These are phyloP conservation scores for Gambusia yucatana DNA, from an alignment of 2,797 vertebrate species.

Conservation along the genomic window DNA sequence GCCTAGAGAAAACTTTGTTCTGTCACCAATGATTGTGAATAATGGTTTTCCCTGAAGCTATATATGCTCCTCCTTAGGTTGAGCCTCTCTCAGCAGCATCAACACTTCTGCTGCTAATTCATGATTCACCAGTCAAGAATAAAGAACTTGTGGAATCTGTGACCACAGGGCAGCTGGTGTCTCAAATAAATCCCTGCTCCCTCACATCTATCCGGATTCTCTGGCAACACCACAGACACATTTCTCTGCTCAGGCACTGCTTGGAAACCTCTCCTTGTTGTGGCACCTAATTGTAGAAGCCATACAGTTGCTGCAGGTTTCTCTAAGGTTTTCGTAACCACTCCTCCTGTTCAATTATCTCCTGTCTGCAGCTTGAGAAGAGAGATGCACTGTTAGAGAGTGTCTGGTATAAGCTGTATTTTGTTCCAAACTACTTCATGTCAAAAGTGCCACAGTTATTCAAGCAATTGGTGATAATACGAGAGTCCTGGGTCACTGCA, in stretches of 20 bases:
- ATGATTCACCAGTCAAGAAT: constrained; percentile 81
- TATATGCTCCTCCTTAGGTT: constrained; percentile 85
- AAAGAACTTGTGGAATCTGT: constrained; percentile 83
- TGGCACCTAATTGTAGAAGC: constrained; percentile 82
- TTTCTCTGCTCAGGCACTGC: constrained; percentile 67
- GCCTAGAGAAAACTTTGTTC: constrained; percentile 79
- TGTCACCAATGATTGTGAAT: constrained; percentile 73
- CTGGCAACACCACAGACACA: constrained; percentile 79
- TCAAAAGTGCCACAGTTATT: neutral
- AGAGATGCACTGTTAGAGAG: neutral
- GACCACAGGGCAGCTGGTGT: constrained; percentile 83
- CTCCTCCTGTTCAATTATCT: neutral
- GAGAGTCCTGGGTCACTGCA: neutral
- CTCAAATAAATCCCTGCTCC: constrained; percentile 69
- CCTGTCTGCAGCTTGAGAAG: neutral
- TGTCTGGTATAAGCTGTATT: neutral
- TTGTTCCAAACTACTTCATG: neutral
- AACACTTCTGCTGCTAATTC: constrained; percentile 82
- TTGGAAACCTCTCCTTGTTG: constrained; percentile 75
- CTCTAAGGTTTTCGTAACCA: constrained; percentile 71
- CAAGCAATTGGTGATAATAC: neutral
- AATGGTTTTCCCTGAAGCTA: constrained; percentile 75
- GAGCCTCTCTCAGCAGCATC: constrained; percentile 82
- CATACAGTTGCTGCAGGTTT: constrained; percentile 83
- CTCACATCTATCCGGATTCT: constrained; percentile 80